Base-by-base conservation (phyloP, 1,140 invertebrate genomes). In the Cataglyphis hispanica region DNA sequence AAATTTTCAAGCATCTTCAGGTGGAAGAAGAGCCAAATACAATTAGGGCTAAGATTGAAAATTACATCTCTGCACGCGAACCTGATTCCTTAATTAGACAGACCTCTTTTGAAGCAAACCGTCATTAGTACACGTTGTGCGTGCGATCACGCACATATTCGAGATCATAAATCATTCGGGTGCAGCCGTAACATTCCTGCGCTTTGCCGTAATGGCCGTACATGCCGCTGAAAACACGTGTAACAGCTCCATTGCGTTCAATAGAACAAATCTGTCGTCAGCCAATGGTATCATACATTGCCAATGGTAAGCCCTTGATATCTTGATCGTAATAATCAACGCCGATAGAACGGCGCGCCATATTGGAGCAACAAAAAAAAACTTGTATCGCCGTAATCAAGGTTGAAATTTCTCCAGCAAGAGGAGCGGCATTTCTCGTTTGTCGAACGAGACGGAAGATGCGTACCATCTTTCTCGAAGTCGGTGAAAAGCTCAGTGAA, bases 81-180 rank as follows among this genome's bases (percentile, higher is more conserved):
- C 22, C 58, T 64, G 64, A 69, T 25, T 25, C 22, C 31, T 69
- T 69, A 69, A 80, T 80, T 40, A 80, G 67, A 78, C 61, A 37
- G 13, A 40, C 11, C 25, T 22, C 27, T 22, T 19, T 34, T 5
- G n/a, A 37, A 69, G 64, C 46, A 46, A 58, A 5, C 25, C 27
- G 16, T 50, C 61, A 13, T 37, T 11, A 46, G n/a, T 34, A 50
- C 43, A 13, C 10, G 40, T 22, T 50, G 16, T 31, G 31, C 4
- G 2, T 3, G 31, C 16, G 34, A 37, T 53, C 43, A 37, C n/a
- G 61, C 61, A 78, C 34, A 34, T 22, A 25, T 34, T 50, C n/a
- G 46, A 40, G 64, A 56, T 40, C 63, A 56, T 80, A 69, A 69
- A 69, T 80, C 64, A 80, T 64, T 11, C n/a, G 22, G 31, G 40